Evolutionary conservation across 2,888 invertebrate species (phyloP), one percentile per base, ranked within the genome.

Genomic region (Halictus quadricinctus): DNA sequence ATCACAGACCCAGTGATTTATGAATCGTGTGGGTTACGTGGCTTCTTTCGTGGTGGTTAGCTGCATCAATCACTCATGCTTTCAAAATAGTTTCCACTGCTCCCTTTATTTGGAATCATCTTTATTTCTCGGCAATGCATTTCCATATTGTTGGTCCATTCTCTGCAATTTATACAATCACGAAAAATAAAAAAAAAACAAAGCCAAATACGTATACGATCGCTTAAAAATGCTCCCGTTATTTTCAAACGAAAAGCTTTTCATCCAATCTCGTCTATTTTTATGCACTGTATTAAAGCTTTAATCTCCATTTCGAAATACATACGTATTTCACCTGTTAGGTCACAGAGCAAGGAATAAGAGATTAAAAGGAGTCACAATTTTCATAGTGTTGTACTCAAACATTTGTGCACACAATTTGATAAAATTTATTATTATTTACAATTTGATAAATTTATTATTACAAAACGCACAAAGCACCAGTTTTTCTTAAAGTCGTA

Each of bases 1-100:
- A 84, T 80, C 83, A 41, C 64, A 29, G 69, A n/a, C 18, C 43
- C 72, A 83, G 69, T 81, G 85, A 85, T 84, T 84, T 79, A 84
- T 80, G 81, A 48, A 43, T 72, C 72, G 64, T 64, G 60, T 46
- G n/a, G 41, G 25, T 82, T 76, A 69, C 48, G 72, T 29, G 50
- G 50, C n/a, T 18, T n/a, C 21, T 81, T 81, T 77, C 76, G 43
- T 25, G 60, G 29, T 29, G 69, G 54, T 74, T 69, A 29, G 25
- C 80, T n/a, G 43, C 77, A 83, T 83, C 76, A 58, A 83, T 83
- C 83, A 81, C 50, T 41, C 74, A 1, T 69, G 58, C 77, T 29
- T 74, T 70, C 73, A 43, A 74, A 60, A 73, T 70, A 29, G 36
- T 81, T 82, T 58, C 69, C 25, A 21, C 54, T 54, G 15, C 25